Base-by-base conservation (phyloP, 2,797 vertebrate genomes). In the Pangasius sanitwongsei region DNA sequence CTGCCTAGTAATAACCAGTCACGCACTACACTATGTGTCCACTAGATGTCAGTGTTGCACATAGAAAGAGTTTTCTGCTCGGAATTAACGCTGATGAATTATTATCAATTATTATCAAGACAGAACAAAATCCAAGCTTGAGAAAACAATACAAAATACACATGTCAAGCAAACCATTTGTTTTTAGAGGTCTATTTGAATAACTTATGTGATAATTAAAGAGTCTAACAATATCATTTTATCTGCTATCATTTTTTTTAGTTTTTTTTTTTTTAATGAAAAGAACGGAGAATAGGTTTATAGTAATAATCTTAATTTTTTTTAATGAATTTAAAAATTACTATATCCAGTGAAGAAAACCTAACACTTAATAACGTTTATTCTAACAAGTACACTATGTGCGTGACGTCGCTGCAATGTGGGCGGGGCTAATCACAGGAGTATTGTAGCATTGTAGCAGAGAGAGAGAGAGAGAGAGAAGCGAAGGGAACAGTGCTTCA, bases 351-450 rank as follows among this genome's bases (percentile, higher is more conserved):
- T 80, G 18, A 80, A 20, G 50, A 34, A 37, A 57, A 23, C 16
- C 2, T 34, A 9, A 57, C 20, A 59, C 59, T 13, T 31, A 18
- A 20, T 55, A 18, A 57, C 8, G 20, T 57, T 34, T 57, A 55
- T 57, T 57, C 23, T 59, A 67, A 84, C 44, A 50, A 53, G 28
- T 69, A 23, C 63, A 85, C 18, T 6, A 6, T 69, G n/a, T 69
- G 18, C 18, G 44, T 69, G 16, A 69, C 63, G 44, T 85, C 4
- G 6, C 25, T 34, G 48, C 9, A 3, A 34, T 34, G 94, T 93
- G 92, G 96, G 96, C 93, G 96, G 94, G 93, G 93, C 89, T 44
- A 93, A 53, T 13, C 85, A 86, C 20, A 87, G 31, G 34, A 61
- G 28, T 75, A 87, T 88, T 89, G 91, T 84, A 18, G 28, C 75